Base-by-base conservation (phyloP, 1,140 invertebrate genomes). In the Scaptomyza graminum region DNA sequence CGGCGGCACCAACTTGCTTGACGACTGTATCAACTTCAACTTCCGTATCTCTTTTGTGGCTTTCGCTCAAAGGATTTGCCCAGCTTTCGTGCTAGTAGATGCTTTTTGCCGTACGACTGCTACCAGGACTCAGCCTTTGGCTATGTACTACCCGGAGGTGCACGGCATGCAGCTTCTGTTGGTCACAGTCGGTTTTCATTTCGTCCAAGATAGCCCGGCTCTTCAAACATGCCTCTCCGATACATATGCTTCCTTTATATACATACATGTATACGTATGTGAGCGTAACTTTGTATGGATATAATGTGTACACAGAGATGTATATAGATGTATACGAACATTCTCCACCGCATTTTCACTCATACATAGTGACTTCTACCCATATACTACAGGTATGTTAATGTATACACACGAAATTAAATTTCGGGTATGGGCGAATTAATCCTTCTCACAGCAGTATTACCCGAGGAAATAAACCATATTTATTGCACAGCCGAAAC, bases 131-230 rank as follows among this genome's bases (percentile, higher is more conserved):
- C 89, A 91, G 90, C 90, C 90, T 73, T 90, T 82, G 90, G 90
- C 90, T 91, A 91, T 91, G 75, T 85, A 90, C 84, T 79, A 91
- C 90, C 90, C 84, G 90, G 87, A 87, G 90, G 90, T 88, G 90
- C 90, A 90, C 77, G 83, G 67, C 77, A 80, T 85, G 72, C 90
- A 90, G 82, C 89, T 90, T 84, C 90, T 90, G 89, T 80, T 90
- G 79, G 89, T 77, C 79, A 82, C 76, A 65, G 77, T 56, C 79
- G 71, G 51, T 68, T 76, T 66, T 43, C 44, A 72, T 74, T 72
- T 66, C 79, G 64, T 66, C 81, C 77, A 89, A 89, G 77, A 90
- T 88, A 87, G 63, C 79, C 67, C 75, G 75, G 75, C 80, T 76
- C 66, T 83, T 78, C 71, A 81, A 67, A 74, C 68, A 85, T 76